Evolutionary conservation across 1,140 invertebrate genomes (phyloP).

Genomic region (Euglossa dilemma): DNA sequence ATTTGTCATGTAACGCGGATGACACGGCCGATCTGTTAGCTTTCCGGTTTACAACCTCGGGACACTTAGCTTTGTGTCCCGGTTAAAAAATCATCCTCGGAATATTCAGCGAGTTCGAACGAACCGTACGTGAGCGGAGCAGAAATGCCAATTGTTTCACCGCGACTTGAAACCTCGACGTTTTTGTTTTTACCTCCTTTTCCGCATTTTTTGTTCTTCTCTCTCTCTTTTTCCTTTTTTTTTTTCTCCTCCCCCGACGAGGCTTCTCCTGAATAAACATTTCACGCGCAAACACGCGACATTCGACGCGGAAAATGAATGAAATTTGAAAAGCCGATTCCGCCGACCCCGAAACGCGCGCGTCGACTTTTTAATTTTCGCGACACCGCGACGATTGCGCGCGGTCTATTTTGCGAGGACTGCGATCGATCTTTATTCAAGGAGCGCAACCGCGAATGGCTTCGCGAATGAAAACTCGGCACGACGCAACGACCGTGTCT

Average conservation of each 20-base stretch:
- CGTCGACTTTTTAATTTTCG: not conserved
- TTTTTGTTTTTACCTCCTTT: not conserved
- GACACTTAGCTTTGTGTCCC: conserved; percentile 11
- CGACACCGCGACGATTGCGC: not conserved
- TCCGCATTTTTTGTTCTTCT: not conserved
- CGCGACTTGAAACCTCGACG: not conserved
- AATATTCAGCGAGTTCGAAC: conserved; percentile 12
- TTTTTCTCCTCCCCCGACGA: not conserved
- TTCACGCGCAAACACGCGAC: not conserved
- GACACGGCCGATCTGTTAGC: conserved; percentile 66
- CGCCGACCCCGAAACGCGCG: not conserved
- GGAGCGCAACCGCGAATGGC: not conserved
- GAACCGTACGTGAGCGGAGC: conserved; percentile 57
- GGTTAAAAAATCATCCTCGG: not conserved
- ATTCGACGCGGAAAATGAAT: not conserved
- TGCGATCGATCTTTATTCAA: not conserved
- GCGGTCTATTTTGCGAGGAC: not conserved
- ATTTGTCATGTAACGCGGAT: conserved; percentile 73
- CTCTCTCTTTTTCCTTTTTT: not conserved
- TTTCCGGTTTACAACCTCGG: conserved; percentile 32
- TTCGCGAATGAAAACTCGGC: conserved; percentile 4
- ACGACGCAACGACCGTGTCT: not conserved
- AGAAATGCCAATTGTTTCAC: conserved; percentile 2
- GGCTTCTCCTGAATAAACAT: conserved; percentile 29
- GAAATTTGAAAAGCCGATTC: not conserved